Base-by-base conservation (phyloP, 2,113 vertebrate species). In the Labrus mixtus region DNA sequence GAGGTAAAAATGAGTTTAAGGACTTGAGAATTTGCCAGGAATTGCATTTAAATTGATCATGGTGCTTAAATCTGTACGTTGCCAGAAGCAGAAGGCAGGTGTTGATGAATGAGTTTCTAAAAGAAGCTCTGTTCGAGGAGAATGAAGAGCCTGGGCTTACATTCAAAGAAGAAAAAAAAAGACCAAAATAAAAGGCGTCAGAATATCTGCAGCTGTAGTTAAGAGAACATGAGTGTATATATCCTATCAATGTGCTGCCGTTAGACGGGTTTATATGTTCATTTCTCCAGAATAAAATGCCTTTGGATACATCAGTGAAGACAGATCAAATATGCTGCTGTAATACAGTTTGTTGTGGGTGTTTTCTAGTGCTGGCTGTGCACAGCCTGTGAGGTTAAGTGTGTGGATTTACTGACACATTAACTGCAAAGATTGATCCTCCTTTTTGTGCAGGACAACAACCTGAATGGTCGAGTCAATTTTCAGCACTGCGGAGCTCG, bases 381-480 rank as follows among this genome's bases (percentile, higher is more conserved):
- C 17, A 4, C 10, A 1, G 22, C 54, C 37, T 57, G 53, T n/a
- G 81, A 83, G 57, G 86, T 85, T 76, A 79, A 89, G 68, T 60
- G 77, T 79, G 81, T 70, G 87, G 78, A 86, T 87, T 88, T 89
- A 87, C 74, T 3, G 72, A 83, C 81, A 75, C 68, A 70, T 82
- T 84, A 82, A 81, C 59, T 57, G 67, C 39, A 85, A 50, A 73
- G 78, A 85, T 90, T 89, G 87, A 93, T 86, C 68, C 78, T 60
- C 68, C 57, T 85, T 81, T 73, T 81, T 73, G 82, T 41, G 75
- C 70, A 82, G 82, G 81, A 86, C 79, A 60, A 78, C 48, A 20
- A 78, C 77, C 80, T 76, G 60, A 85, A 84, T 65, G 76, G 61
- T 64, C 0, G 41, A 75, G 82, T 91, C 76, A 73, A 85, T 87